Conservation (phyloP, 2,888 invertebrate species). For the Eilema griseolum region DNA sequence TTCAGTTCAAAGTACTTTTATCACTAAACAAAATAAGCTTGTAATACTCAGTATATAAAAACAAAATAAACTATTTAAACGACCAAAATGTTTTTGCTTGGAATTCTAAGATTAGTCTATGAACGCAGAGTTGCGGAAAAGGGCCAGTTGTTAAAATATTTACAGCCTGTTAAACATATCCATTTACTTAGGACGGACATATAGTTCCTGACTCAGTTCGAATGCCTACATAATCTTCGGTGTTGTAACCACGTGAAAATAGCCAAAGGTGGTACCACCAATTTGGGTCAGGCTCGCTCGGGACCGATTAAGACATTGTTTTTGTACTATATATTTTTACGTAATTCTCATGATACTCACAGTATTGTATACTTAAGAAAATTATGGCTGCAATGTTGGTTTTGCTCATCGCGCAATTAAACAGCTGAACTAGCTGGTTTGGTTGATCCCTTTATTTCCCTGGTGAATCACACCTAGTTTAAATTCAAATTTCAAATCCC, state of each 20-base stretch:
- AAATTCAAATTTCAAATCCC: too few species aligned
- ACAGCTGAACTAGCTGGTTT: too few species aligned
- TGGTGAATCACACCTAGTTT: too few species aligned
- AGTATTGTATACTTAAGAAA: neutral
- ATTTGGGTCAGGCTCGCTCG: slow-evolving; percentile 55
- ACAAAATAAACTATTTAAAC: too few species aligned
- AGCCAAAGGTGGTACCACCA: slow-evolving; percentile 47
- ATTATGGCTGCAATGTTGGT: too few species aligned
- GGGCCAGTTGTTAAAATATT: slow-evolving; percentile 65
- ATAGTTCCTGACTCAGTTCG: slow-evolving; percentile 61
- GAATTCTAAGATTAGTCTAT: neutral
- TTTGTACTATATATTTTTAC: slow-evolving; percentile 51
- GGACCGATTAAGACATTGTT: slow-evolving; percentile 54
- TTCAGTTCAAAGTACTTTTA: too few species aligned
- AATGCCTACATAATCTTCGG: slow-evolving; percentile 46
- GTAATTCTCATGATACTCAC: slow-evolving; percentile 38
- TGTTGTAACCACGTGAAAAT: slow-evolving; percentile 53
- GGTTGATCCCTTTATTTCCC: too few species aligned
- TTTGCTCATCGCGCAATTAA: too few species aligned
- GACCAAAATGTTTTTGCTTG: neutral
- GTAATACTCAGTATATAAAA: too few species aligned
- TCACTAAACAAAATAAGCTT: too few species aligned
- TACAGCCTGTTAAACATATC: slow-evolving; percentile 58
- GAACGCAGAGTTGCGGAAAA: neutral
- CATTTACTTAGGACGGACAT: slow-evolving; percentile 53